Percentiles rank a stretch among this genome's conserved stretches.
phyloP scores from a whole-genome alignment of 2,113 vertebrate species.

The Uropsilus gracilis region DNA sequence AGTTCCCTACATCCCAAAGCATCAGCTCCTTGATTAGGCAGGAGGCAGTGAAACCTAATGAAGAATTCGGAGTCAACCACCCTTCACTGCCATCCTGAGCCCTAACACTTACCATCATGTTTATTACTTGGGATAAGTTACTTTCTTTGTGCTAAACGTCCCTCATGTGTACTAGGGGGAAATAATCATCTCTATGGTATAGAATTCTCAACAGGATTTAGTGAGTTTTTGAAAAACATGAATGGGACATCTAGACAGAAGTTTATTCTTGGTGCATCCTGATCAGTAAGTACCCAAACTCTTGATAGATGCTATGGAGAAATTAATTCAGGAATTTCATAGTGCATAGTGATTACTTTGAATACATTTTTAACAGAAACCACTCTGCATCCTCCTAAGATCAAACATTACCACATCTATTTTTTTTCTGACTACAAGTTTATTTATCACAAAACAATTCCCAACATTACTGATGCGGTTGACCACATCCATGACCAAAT shows the following conservation, averaged over 20 bases:
- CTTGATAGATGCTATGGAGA: not conserved
- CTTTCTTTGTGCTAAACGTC: not conserved
- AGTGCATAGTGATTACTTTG: not conserved
- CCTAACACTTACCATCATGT: no score
- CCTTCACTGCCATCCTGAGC: not conserved
- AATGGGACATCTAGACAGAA: not conserved
- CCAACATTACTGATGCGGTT: no score
- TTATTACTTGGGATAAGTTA: not conserved
- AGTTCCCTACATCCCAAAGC: not conserved
- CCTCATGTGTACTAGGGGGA: not conserved
- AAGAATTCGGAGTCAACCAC: not conserved
- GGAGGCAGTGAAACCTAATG: not conserved
- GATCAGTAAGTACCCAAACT: not conserved
- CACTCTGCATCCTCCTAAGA: not conserved
- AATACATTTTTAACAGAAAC: not conserved
- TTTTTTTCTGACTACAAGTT: no score
- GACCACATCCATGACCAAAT: no score
- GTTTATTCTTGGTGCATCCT: not conserved
- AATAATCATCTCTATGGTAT: not conserved
- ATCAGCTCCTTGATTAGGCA: not conserved
- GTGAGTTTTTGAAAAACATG: not conserved
- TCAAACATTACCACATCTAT: no score
- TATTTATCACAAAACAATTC: no score
- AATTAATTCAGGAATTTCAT: not conserved
- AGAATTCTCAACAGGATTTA: not conserved